Evolutionary conservation across 1,140 invertebrate species (phyloP), one percentile per base, ranked within the genome.

Genomic region (Colletes gigas): DNA sequence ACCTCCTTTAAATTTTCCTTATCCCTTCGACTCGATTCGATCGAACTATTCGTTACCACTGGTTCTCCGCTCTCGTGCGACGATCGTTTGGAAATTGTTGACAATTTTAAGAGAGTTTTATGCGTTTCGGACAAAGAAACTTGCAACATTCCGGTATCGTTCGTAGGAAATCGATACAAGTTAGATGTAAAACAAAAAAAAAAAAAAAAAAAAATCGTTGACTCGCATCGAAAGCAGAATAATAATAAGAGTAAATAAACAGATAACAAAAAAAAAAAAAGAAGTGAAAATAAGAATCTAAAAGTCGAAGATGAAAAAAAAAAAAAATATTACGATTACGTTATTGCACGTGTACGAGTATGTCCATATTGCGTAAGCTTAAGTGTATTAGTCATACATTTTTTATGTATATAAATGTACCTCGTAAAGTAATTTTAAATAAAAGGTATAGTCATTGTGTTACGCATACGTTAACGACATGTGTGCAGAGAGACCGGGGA

Each of bases 401-500:
- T 92, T 92, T 92, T 92, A 92, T 92, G 91, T 92, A 92, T 91
- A 92, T 92, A 92, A 91, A 92, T 92, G 91, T 92, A 92, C 88
- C 86, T 90, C 82, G 83, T 92, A 92, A 92, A 91, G 87, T 91
- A 91, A 91, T 89, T 92, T 92, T 90, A 91, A 92, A 92, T 92
- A 91, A 92, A 92, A 92, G 90, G 68, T 91, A 91, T 92, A 92
- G 90, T 92, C 89, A 92, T 92, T 92, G 91, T 92, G 91, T 92
- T 92, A 91, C 78, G 84, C 39, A 65, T 63, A 69, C 19, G 44
- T 79, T 67, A 60, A 19, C 41, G 54, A n/a, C 5, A 8, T 14
- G 15, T 47, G 44, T 47, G 6, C 6, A 9, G 9, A 47, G 44
- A 47, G 1, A 30, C 30, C 30, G 30, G 30, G 30, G 30, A 30